A percentile compares a stretch with the other conserved stretches of the same genome.
Conservation (phyloP, 2,113 vertebrate genomes). For the Pelusios castaneus region DNA sequence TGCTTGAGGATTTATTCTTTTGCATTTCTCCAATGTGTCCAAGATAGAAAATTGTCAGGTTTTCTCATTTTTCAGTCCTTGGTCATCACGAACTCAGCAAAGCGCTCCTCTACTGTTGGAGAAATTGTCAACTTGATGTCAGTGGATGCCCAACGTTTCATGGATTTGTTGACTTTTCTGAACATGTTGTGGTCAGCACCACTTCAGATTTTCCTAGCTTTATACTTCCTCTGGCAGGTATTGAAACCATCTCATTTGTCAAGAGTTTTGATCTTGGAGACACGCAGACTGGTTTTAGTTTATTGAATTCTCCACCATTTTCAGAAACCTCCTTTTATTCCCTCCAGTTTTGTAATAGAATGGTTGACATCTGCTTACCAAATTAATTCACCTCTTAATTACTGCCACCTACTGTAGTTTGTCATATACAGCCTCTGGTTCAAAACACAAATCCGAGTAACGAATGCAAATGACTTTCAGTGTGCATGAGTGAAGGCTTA, state of each 20-base stretch:
- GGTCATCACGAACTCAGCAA: slow-evolving; percentile 91
- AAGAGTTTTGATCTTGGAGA: neutral
- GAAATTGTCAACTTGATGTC: slow-evolving; percentile 98
- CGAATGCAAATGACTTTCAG: neutral
- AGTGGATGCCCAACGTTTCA: slow-evolving; percentile 93
- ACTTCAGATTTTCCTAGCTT: slow-evolving; percentile 90
- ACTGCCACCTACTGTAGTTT: neutral
- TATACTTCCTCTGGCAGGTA: slow-evolving; percentile 97
- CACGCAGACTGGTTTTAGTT: neutral
- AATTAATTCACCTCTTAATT: neutral
- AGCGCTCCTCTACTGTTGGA: slow-evolving; percentile 89
- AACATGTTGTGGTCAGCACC: slow-evolving; percentile 97
- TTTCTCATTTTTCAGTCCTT: slow-evolving; percentile 81
- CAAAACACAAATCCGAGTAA: neutral
- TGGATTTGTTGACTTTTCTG: slow-evolving; percentile 89
- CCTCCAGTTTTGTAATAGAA: neutral
- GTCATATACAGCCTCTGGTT: neutral
- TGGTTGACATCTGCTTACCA: neutral
- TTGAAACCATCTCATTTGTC: neutral
- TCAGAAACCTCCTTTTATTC: neutral
- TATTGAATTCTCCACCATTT: neutral
- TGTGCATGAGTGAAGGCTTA: too few species aligned
- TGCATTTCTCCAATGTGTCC: fast-evolving
- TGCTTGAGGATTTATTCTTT: neutral
- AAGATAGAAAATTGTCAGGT: neutral